Percentiles rank a stretch among this genome's conserved stretches.
Conservation (phyloP, 2,888 invertebrate species). For the Phorcus lineatus region DNA sequence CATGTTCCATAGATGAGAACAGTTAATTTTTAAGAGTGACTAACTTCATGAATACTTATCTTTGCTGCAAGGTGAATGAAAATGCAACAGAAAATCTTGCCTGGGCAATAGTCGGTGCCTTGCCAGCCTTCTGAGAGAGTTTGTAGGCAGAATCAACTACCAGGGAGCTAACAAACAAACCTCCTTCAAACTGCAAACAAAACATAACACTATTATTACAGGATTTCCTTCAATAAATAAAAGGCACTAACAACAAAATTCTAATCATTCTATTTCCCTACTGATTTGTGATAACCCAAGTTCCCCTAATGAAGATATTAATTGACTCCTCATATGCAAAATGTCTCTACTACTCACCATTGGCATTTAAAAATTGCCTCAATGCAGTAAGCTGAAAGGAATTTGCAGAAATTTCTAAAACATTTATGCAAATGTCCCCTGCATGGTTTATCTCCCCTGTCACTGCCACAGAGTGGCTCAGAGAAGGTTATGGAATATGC, state of each 20-base stretch:
- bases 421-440: not conserved
- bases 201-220: too few relatives aligned
- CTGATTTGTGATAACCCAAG: too few relatives aligned
- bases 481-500: slow-evolving; percentile 31
- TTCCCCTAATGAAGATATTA: too few relatives aligned
- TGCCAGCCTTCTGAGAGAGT: slow-evolving; percentile 81
- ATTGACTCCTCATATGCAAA: too few relatives aligned
- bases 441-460: slow-evolving; percentile 23
- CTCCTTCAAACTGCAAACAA: slow-evolving; percentile 86
- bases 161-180: slow-evolving; percentile 77
- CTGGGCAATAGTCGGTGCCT: slow-evolving; percentile 82
- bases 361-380: too few relatives aligned
- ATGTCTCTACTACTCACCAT: too few relatives aligned
- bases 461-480: slow-evolving; percentile 14
- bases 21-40: too few relatives aligned
- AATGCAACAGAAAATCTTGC: slow-evolving; percentile 50
- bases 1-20: not conserved
- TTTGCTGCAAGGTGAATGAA: not conserved
- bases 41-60: not conserved
- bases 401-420: too few relatives aligned
- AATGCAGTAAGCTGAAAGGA: too few relatives aligned
- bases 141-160: slow-evolving; percentile 81
- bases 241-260: too few relatives aligned
- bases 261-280: too few relatives aligned
- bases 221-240: too few relatives aligned